Base-by-base conservation (phyloP, 2,888 invertebrate species). In the Cancer borealis region DNA sequence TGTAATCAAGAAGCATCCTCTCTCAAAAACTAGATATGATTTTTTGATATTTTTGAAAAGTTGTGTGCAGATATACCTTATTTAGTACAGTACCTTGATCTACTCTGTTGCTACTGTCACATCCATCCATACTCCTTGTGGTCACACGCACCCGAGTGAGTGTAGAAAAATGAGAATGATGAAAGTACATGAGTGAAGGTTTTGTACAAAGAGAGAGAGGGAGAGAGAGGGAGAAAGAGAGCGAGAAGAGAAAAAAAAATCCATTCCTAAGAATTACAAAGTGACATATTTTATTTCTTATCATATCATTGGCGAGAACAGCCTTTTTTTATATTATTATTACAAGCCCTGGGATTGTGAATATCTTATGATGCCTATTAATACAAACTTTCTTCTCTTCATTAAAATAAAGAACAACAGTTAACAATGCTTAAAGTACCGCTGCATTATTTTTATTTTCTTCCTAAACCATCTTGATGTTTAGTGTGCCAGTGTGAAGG, bases 101-200 rank as follows among this genome's bases (percentile, higher is more conserved):
- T 45, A 91, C 73, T 91, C 66, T 91, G 91, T 66, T 91, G 91
- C 45, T 91, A 91, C 91, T 66, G 45, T 66, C 91, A 91, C 39
- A 66, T 45, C 26, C 60, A 73, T 66, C 39, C 84, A n/a, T n/a
- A n/a, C 12, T 39, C 12, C 10, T 21, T 14, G 66, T 21, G 91
- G 45, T 66, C 91, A 90, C 3, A 60, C 90, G 45, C 45, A 39
- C 45, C 66, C 66, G 66, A 60, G 49, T 39, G 39, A 26, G 66
- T 45, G 91, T 91, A 91, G 66, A 91, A 91, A 91, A 91, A 73
- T 84, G 45, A 91, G 39, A 91, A 91, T 91, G 91, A 91, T 39
- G 39, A 39, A 39, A 39, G 39, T 66, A 66, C 21, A 91, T 66
- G 66, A 91, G 17, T 91, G 91, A 91, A 66, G 91, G 60, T 91